These are phyloP conservation scores for Orchesella cincta DNA, from an alignment of 1,140 invertebrate species.

Conservation along the genomic window DNA sequence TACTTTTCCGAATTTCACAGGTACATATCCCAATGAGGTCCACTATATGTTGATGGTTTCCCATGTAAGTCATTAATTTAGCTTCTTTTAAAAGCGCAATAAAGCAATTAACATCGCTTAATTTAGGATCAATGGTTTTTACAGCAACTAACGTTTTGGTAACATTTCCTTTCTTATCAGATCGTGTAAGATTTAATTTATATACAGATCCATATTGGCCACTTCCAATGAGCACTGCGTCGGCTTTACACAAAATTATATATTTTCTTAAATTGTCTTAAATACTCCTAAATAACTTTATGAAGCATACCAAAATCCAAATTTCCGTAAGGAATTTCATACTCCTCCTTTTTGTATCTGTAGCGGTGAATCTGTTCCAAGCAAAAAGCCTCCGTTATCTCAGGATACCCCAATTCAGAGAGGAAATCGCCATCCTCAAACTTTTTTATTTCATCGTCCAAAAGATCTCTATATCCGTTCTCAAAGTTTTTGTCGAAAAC, in stretches of 20 bases:
- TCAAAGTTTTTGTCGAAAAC: neutral
- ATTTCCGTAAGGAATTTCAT: neutral
- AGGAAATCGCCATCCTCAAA: neutral
- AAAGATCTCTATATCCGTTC: neutral
- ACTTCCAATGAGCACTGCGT: neutral
- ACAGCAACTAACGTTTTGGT: too few relatives aligned
- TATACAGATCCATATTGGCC: neutral
- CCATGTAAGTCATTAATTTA: neutral
- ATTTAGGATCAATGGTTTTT: neutral
- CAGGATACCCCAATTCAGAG: neutral
- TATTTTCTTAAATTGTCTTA: too few relatives aligned
- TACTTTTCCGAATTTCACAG: neutral
- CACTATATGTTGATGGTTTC: neutral
- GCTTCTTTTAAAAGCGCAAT: neutral
- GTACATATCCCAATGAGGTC: neutral
- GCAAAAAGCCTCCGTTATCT: neutral
- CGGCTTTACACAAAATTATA: too few relatives aligned
- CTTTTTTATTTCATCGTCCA: neutral
- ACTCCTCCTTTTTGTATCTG: neutral
- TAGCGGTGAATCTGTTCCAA: neutral
- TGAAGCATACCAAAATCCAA: neutral
- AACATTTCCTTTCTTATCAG: too few relatives aligned
- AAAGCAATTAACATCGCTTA: neutral
- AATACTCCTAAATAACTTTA: too few relatives aligned
- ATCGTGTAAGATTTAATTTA: neutral